Evolutionary conservation across 2,888 invertebrate genomes (phyloP), one percentile per base, ranked within the genome.

Genomic region (Pyrrhia umbra): DNA sequence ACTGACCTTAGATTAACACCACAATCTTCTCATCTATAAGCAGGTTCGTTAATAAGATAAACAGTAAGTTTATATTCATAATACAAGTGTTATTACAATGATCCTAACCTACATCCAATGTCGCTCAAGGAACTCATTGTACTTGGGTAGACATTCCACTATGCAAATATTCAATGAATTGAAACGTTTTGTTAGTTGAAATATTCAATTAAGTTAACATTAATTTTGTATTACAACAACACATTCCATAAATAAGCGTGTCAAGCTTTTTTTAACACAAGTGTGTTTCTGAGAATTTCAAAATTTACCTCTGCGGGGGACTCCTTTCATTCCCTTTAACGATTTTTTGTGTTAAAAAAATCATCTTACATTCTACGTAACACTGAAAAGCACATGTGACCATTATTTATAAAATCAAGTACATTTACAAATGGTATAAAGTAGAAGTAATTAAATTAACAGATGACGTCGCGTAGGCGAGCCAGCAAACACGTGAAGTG

Each of bases 381-480:
- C 30, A 47, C 51, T 15, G 20, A 27, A 74, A 60, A 66, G 30
- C 45, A 64, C 55, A 59, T 64, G 42, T 52, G 27, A 45, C n/a
- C 1, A 45, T 54, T 62, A 64, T 51, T 75, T 55, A 64, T 59
- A 61, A 56, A 79, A 81, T 78, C 66, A 74, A 74, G 75, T 79
- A 74, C 76, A 76, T 74, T 68, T 80, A 80, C 75, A 82, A 83
- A 81, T 79, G 79, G 79, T 85, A 80, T 78, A 80, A 72, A 77
- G 79, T 77, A 83, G 83, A 80, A 85, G 85, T 91, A 90, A 91
- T 90, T 91, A 86, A 92, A 93, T 92, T 92, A 92, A 90, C 92
- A 91, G 87, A 89, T 88, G 90, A 89, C 86, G 88, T 82, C 77
- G 86, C 83, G 85, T 85, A 85, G 86, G 86, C 88, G 86, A 86